Evolutionary conservation across 2,797 vertebrate genomes (phyloP).

Genomic region (Triplophysa bombifrons): DNA sequence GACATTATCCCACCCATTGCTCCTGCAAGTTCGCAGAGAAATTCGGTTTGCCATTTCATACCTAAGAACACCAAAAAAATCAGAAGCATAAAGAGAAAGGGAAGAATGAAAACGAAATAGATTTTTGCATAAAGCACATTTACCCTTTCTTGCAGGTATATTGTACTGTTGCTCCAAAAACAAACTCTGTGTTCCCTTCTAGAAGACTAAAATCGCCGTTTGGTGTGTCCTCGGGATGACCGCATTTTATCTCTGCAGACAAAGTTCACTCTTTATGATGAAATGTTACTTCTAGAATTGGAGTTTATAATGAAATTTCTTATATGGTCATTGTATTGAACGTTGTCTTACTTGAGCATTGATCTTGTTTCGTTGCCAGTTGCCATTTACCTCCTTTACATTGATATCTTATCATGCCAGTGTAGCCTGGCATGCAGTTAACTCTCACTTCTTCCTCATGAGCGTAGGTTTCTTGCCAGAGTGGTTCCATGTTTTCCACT

Average conservation of each 20-base stretch:
- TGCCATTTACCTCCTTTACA: slow-evolving; percentile 58
- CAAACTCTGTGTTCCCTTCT: slow-evolving; percentile 62
- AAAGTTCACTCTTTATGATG: background rate
- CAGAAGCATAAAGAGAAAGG: background rate
- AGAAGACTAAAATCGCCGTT: slow-evolving; percentile 69
- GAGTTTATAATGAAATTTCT: background rate
- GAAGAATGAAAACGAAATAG: background rate
- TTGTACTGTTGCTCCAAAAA: slow-evolving; percentile 71
- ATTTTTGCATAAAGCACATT: background rate
- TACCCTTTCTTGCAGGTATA: slow-evolving; percentile 76
- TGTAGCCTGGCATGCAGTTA: slow-evolving; percentile 63
- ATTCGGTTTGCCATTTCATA: slow-evolving; percentile 70
- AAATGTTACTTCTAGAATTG: background rate
- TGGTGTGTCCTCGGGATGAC: slow-evolving; percentile 71
- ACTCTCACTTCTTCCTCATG: slow-evolving; percentile 54
- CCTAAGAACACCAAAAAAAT: slow-evolving; percentile 53
- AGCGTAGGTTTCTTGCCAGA: background rate
- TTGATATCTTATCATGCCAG: slow-evolving; percentile 64
- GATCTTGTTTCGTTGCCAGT: rapidly evolving
- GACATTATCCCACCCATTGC: slow-evolving; percentile 69
- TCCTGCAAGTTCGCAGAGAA: slow-evolving; percentile 62
- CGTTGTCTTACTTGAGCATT: slow-evolving; percentile 68
- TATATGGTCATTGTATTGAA: background rate
- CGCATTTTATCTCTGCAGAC: slow-evolving; percentile 68
- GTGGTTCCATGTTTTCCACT: slow-evolving; percentile 46